These are phyloP conservation scores for Phalacrocorax pelagicus DNA, from an alignment of 2,113 vertebrate genomes.

Conservation along the genomic window DNA sequence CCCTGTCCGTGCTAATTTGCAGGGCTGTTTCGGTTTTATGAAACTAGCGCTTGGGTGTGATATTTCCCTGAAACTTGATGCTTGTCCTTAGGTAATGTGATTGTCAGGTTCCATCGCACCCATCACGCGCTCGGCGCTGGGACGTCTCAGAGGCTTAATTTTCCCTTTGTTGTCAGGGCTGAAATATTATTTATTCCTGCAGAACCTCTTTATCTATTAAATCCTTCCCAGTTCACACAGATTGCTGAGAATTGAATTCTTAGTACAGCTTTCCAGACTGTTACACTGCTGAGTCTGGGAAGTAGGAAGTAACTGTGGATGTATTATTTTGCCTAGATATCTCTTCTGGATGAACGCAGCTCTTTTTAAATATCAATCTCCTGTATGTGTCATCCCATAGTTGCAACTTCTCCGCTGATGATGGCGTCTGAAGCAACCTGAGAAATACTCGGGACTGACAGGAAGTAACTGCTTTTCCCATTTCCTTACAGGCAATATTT, in stretches of 20 bases:
- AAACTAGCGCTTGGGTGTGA: not conserved
- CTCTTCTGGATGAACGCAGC: not conserved
- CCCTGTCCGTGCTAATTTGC: not conserved
- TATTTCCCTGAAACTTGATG: not conserved
- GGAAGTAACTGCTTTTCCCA: not conserved
- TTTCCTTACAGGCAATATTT: constrained; percentile 66
- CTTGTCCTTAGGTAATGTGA: not conserved
- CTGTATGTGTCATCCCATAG: not conserved
- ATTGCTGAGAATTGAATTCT: not conserved
- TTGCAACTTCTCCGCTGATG: not conserved
- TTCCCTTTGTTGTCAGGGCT: not conserved
- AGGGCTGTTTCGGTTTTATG: not conserved
- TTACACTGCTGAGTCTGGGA: not conserved
- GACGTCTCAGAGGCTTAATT: not conserved
- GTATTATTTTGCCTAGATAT: not conserved
- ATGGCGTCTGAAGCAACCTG: not conserved
- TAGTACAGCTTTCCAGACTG: not conserved
- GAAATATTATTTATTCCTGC: not conserved
- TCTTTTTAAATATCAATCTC: not conserved
- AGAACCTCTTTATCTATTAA: not conserved
- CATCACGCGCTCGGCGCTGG: rapidly evolving
- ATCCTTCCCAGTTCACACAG: not conserved
- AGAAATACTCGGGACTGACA: not conserved
- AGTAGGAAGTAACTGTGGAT: not conserved
- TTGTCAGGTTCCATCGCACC: not conserved